phyloP scores from a whole-genome alignment of 2,113 vertebrate genomes.

The Istiophorus platypterus region DNA sequence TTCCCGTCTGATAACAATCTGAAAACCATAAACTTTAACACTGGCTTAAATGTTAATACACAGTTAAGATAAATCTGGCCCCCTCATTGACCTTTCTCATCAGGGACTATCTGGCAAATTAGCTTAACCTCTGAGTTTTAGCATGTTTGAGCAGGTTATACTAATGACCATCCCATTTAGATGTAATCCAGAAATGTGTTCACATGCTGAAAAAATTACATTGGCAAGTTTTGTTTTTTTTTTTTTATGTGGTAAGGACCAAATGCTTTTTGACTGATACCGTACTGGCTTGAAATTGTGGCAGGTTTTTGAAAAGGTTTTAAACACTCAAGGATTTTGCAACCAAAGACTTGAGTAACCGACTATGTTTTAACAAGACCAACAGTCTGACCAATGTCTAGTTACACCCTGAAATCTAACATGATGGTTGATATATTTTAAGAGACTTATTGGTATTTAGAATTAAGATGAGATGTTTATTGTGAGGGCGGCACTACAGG shows the following conservation, averaged over 20 bases:
- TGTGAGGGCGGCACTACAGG: constrained; percentile 1
- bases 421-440: not conserved
- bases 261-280: not conserved
- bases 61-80: constrained; percentile 7
- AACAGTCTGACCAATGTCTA: constrained; percentile 18
- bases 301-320: constrained; percentile 18
- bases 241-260: constrained; percentile 17
- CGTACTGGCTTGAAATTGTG: constrained; percentile 21
- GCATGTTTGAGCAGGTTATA: constrained; percentile 10
- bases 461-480: not conserved
- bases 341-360: constrained; percentile 13
- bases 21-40: constrained; percentile 22
- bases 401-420: constrained; percentile 8
- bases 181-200: constrained; percentile 1
- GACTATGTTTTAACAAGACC: constrained; percentile 22
- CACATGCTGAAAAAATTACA: not conserved
- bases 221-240: too few species aligned
- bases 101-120: not conserved
- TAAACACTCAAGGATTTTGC: not conserved
- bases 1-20: constrained; percentile 40
- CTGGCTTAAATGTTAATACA: constrained; percentile 12
- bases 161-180: constrained; percentile 12
- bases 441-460: not conserved
- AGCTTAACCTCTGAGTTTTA: constrained; percentile 26
- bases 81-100: not conserved